Percentiles rank a stretch among this genome's conserved stretches.
Conservation (phyloP, 2,113 vertebrate species). For the Pelecanoides urinatrix region DNA sequence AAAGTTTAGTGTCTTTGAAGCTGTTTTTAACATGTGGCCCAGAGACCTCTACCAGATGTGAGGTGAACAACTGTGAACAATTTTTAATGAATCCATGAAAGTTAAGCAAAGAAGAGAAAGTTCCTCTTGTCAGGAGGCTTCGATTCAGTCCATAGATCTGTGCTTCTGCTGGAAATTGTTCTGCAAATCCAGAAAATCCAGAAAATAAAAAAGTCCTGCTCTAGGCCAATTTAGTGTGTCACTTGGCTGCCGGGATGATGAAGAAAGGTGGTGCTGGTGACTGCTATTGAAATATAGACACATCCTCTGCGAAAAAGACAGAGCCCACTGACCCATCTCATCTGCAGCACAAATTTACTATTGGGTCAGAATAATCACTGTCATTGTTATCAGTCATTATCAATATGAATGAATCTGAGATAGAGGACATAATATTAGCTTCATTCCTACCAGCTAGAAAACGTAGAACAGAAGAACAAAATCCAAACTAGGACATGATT, state of each 20-base stretch:
- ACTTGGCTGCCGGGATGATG: neutral
- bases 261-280: neutral
- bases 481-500: neutral
- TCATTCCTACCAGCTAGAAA: neutral
- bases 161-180: neutral
- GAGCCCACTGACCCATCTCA: neutral
- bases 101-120: neutral
- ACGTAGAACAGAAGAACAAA: rapidly evolving
- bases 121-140: neutral
- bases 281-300: neutral
- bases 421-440: neutral
- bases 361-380: neutral
- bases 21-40: neutral
- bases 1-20: neutral
- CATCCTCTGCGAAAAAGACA: neutral
- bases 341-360: neutral
- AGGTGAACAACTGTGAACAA: neutral
- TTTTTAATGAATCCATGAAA: neutral
- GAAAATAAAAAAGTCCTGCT: neutral
- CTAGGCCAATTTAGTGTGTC: neutral
- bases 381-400: neutral
- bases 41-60: neutral
- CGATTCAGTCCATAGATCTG: neutral
- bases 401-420: neutral
- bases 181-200: neutral